Conservation (phyloP, 1,140 invertebrate species). For the Calycopis cecrops region DNA sequence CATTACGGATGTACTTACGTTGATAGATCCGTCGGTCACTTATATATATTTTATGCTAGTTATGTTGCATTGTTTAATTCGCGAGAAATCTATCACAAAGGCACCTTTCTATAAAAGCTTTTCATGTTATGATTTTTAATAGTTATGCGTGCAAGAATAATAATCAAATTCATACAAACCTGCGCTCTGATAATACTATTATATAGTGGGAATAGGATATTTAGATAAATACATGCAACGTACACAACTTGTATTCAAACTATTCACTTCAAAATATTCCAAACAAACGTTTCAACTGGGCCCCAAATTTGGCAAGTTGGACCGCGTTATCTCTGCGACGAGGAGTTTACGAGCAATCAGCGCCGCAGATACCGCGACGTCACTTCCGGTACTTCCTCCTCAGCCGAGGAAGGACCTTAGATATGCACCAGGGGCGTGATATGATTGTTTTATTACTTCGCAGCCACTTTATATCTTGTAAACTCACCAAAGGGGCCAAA, state of each 20-base stretch:
- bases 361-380: constrained; percentile 41
- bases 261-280: constrained; percentile 3
- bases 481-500: too few species aligned
- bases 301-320: constrained; percentile 10
- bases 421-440: constrained; percentile 21
- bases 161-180: too few species aligned
- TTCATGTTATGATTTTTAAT: too few species aligned
- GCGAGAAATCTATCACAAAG: too few species aligned
- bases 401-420: constrained; percentile 21
- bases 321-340: constrained; percentile 31
- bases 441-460: constrained; percentile 19
- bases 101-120: too few species aligned
- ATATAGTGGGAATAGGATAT: too few species aligned
- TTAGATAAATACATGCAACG: background rate
- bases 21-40: too few species aligned
- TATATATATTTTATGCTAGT: too few species aligned
- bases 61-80: too few species aligned
- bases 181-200: too few species aligned
- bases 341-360: constrained; percentile 50
- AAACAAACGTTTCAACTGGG: constrained; percentile 5
- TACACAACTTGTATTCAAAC: background rate
- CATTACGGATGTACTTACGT: too few species aligned
- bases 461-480: background rate
- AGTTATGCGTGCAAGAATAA: too few species aligned
- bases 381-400: constrained; percentile 34